Evolutionary conservation across 1,140 invertebrate genomes (phyloP).

Genomic region (Thaumetopoea pityocampa): DNA sequence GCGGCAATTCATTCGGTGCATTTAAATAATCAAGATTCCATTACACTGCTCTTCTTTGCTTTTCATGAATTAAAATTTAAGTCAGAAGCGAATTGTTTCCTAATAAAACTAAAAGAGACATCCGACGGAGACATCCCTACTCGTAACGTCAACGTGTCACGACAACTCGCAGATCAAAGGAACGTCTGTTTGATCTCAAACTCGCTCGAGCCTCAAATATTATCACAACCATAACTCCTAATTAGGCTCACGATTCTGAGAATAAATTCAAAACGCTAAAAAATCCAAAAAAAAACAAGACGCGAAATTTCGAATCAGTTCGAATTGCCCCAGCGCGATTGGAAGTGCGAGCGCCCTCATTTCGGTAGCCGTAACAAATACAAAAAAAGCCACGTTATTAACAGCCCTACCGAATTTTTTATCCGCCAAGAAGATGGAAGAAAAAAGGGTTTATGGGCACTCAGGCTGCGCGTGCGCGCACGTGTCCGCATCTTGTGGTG

Average conservation of each 20-base stretch:
- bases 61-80: too few species aligned
- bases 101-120: too few species aligned
- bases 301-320: constrained; percentile 27
- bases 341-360: constrained; percentile 47
- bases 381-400: constrained; percentile 40
- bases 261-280: constrained; percentile 3
- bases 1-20: too few species aligned
- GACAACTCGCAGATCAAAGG: too few species aligned
- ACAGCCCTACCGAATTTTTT: constrained; percentile 35
- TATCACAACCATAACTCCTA: constrained; percentile 33
- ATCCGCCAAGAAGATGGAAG: constrained; percentile 22
- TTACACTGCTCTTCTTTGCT: too few species aligned
- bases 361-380: constrained; percentile 38
- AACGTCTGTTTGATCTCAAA: constrained; percentile 13
- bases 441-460: constrained; percentile 32
- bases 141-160: too few species aligned
- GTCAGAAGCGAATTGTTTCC: too few species aligned
- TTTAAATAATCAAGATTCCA: too few species aligned
- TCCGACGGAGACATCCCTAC: too few species aligned
- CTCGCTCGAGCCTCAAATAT: constrained; percentile 28
- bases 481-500: constrained; percentile 17
- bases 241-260: constrained; percentile 36
- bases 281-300: constrained; percentile 14
- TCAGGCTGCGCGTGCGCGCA: constrained; percentile 21
- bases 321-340: constrained; percentile 36